A percentile compares a stretch with the other conserved stretches of the same genome.
These are phyloP conservation scores for Chymomyza fuscimana DNA, from an alignment of 2,888 invertebrate genomes.

Conservation along the genomic window DNA sequence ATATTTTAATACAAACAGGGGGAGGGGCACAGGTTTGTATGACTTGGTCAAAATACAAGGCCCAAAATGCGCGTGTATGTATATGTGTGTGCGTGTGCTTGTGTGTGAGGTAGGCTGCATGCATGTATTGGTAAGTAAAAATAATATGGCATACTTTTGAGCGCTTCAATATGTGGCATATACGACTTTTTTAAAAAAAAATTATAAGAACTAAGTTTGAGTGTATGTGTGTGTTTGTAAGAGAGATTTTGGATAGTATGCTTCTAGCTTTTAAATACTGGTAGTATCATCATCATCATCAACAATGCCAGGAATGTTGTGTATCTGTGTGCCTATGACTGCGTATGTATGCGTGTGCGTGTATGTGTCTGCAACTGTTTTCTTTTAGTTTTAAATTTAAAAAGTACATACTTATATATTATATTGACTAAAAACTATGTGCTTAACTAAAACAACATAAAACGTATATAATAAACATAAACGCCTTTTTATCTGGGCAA, in stretches of 20 bases:
- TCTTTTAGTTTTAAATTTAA: background rate
- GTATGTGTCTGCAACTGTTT: conserved; percentile 15
- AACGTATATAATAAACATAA: conserved; percentile 30
- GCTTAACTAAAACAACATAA: conserved; percentile 59
- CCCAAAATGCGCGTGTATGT: conserved; percentile 33
- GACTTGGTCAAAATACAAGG: conserved; percentile 64
- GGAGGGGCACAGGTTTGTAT: conserved; percentile 30
- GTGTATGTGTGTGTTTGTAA: conserved; percentile 4
- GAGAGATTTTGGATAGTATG: conserved; percentile 31
- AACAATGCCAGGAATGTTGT: conserved; percentile 72
- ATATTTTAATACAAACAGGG: conserved; percentile 27
- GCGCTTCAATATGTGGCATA: conserved; percentile 35
- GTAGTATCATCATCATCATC: conserved; percentile 30
- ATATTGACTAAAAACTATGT: conserved; percentile 16
- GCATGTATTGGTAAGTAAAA: conserved; percentile 42
- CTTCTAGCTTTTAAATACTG: conserved; percentile 70
- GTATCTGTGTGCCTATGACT: conserved; percentile 35
- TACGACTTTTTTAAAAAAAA: conserved; percentile 5
- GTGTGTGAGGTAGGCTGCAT: conserved; percentile 60
- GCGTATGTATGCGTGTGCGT: conserved; percentile 15
- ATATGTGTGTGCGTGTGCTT: conserved; percentile 22
- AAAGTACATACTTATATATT: conserved; percentile 16
- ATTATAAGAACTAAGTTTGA: background rate
- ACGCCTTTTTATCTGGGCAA: conserved; percentile 70
- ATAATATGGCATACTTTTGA: conserved; percentile 70